Base-by-base conservation (phyloP, 2,113 vertebrate species). In the Neomonachus schauinslandi region DNA sequence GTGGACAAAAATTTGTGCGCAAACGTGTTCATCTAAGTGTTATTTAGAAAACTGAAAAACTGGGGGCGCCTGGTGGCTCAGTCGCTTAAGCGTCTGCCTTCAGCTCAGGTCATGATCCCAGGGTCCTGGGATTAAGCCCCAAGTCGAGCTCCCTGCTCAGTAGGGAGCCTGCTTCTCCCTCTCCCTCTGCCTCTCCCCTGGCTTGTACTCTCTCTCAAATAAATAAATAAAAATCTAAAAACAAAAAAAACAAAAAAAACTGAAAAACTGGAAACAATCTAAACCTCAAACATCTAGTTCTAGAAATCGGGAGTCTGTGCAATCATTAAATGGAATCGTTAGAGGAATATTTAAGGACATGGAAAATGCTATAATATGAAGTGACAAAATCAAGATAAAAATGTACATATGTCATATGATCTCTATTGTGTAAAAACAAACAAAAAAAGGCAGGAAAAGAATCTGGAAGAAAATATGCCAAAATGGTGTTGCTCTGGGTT, bases 301-400 rank as follows among this genome's bases (percentile, higher is more conserved):
- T 94, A 82, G 79, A 57, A 86, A 86, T 53, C 4, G 36, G 21
- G 46, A 76, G 14, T 86, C 39, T 63, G 46, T 90, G 19, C 49
- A 76, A 49, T 72, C 51, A 77, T 82, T 86, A 94, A 91, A 81
- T 15, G 81, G 91, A 92, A 94, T 83, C 61, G 69, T 59, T 82
- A 83, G 24, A 92, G 55, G 24, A 94, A 69, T 94, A 80, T 42
- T 95, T 95, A 89, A 74, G 51, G 72, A 71, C 11, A 79, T 51
- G 26, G 26, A 4, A 51, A 94, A 83, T 69, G 42, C n/a, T 91
- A 18, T 65, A 42, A 72, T 69, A 88, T 39, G 80, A 93, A 96
- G 16, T 42, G 79, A 94, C 16, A 85, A 89, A 89, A 63, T 65
- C 11, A 80, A 91, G 59, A 92, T 92, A 76, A 92, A 93, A 91